Evolutionary conservation across 2,113 vertebrate genomes (phyloP).

Genomic region (Notothenia rossii): DNA sequence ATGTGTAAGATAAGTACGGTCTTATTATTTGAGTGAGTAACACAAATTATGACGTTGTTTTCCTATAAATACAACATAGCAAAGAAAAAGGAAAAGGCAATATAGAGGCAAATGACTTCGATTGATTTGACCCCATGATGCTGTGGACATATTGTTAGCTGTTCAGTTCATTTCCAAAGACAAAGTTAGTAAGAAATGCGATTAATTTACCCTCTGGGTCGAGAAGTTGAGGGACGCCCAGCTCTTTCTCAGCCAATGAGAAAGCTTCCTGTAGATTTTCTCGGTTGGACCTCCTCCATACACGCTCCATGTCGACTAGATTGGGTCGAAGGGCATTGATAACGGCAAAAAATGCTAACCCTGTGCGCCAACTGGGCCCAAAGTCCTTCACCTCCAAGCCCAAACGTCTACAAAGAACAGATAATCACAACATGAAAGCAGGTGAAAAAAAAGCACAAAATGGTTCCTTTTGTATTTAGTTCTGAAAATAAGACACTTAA

Average conservation of each 20-base stretch:
- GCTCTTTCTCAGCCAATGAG: conserved; percentile 89
- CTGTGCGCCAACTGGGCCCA: conserved; percentile 94
- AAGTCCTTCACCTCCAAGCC: conserved; percentile 97
- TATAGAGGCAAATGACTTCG: neutral
- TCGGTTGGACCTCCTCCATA: conserved; percentile 87
- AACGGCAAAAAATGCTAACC: conserved; percentile 93
- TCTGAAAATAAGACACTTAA: neutral
- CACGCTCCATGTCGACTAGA: conserved; percentile 91
- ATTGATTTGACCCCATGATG: neutral
- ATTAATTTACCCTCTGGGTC: conserved; percentile 92
- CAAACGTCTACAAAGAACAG: conserved; percentile 80
- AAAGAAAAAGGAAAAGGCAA: neutral
- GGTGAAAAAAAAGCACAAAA: neutral
- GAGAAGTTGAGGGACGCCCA: conserved; percentile 94
- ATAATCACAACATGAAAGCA: conserved; percentile 18
- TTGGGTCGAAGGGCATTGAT: conserved; percentile 93
- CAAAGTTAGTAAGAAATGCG: neutral
- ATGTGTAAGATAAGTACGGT: neutral
- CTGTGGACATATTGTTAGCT: neutral
- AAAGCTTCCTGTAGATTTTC: conserved; percentile 97
- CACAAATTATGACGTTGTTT: neutral
- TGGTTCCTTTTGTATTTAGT: neutral
- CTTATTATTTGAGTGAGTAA: neutral
- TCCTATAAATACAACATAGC: neutral
- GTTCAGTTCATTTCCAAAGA: conserved; percentile 5